Conservation (phyloP, 2,797 vertebrate genomes). For the Oceanodroma leucorhoa region DNA sequence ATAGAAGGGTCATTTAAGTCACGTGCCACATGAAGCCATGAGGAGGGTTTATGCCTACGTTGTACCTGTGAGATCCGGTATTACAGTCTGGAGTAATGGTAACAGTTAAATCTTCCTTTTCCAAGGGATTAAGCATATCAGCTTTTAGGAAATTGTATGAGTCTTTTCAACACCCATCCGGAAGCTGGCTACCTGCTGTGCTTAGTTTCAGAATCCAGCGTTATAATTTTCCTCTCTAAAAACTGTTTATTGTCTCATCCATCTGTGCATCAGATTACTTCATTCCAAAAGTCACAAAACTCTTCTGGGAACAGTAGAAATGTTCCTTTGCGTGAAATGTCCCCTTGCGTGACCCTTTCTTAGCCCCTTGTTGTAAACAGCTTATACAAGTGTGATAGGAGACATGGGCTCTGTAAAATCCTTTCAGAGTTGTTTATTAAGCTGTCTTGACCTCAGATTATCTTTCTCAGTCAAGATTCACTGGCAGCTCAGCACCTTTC, state of each 20-base stretch:
- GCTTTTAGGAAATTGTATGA: background rate
- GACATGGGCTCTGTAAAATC: background rate
- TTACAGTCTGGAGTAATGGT: background rate
- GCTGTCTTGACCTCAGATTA: conserved; percentile 24
- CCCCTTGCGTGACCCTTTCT: background rate
- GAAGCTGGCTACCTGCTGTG: conserved; percentile 32
- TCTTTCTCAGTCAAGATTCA: conserved; percentile 8
- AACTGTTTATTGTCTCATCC: conserved; percentile 35
- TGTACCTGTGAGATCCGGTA: background rate
- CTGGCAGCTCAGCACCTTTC: background rate
- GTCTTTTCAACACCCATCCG: background rate
- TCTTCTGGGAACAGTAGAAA: conserved; percentile 9
- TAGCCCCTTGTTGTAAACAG: conserved; percentile 1
- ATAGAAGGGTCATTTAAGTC: background rate
- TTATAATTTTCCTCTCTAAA: background rate
- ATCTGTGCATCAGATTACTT: conserved; percentile 25
- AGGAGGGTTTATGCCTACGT: background rate
- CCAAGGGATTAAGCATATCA: background rate
- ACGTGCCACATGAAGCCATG: background rate
- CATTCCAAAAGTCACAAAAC: conserved; percentile 27
- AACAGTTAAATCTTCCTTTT: background rate
- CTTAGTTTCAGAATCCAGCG: background rate
- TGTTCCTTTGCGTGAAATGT: no score
- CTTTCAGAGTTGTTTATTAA: conserved; percentile 41
- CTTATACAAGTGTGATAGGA: background rate